Conservation (phyloP, 2,888 invertebrate genomes). For the Tetranychus truncatus region DNA sequence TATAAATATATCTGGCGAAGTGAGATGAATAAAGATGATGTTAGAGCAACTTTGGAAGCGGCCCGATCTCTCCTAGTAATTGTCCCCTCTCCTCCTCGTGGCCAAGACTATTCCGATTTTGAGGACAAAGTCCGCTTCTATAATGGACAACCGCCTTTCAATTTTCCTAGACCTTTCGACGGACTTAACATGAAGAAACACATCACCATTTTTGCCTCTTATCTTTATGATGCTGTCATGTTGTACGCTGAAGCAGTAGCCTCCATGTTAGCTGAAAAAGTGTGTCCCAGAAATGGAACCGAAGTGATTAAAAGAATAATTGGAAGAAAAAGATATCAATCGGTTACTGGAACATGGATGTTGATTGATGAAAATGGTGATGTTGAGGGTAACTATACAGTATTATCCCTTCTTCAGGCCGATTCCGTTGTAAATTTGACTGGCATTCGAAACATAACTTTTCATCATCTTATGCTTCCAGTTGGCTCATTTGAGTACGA, state of each 20-base stretch:
- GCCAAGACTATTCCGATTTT: constrained; percentile 43
- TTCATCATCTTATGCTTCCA: constrained; percentile 22
- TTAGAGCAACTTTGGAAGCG: constrained; percentile 22
- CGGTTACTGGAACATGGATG: constrained; percentile 80
- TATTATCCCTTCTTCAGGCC: constrained; percentile 38
- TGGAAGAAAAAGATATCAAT: constrained; percentile 60
- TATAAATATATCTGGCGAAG: constrained; percentile 27
- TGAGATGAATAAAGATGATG: constrained; percentile 15
- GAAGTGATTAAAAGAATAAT: constrained; percentile 70
- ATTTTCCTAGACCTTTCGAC: constrained; percentile 45
- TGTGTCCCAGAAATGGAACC: constrained; percentile 53
- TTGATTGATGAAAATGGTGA: constrained; percentile 79
- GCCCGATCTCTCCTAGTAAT: constrained; percentile 26
- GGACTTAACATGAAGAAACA: constrained; percentile 33
- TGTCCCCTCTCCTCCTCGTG: constrained; percentile 25
- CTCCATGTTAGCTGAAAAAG: constrained; percentile 42
- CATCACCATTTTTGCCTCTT: constrained; percentile 74
- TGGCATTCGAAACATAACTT: not conserved
- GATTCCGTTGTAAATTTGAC: not conserved
- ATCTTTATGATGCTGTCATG: constrained; percentile 80
- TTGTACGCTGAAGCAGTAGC: constrained; percentile 73
- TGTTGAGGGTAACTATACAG: constrained; percentile 91
- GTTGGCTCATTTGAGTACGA: constrained; percentile 26
- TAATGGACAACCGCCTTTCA: constrained; percentile 59
- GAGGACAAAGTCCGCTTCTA: constrained; percentile 37